Evolutionary conservation across 1,140 invertebrate genomes (phyloP), one percentile per base, ranked within the genome.

Genomic region (Octopus bimaculoides): DNA sequence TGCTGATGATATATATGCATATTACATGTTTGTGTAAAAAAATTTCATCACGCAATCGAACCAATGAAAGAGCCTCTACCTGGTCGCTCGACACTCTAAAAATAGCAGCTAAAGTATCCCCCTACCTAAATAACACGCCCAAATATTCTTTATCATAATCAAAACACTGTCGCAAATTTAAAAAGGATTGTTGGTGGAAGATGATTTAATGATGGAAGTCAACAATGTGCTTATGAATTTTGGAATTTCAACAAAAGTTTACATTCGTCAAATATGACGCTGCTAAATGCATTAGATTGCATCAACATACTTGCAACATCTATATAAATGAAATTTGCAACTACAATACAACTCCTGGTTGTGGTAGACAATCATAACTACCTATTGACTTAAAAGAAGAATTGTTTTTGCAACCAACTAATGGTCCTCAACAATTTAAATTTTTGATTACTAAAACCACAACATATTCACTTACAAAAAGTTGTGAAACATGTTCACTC

Each of bases 171-270:
- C 17, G 56, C 17, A 9, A 61, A 61, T 61, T 61, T 61, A 10
- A 61, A 61, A 61, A 61, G 56, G 56, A 61, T 61, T 1, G 3
- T 17, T 61, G 56, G 56, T 61, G 56, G 56, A 17, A 61, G 56
- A 61, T 61, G n/a, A 41, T 41, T 61, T 61, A 61, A 61, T 61
- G 56, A 61, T 61, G 56, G 56, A 9, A 61, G 1, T 61, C 56
- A 61, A 61, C 56, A 3, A 10, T 61, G 17, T 61, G 56, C 17
- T 17, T 3, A 61, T 2, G 56, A 61, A 61, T 9, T 61, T 61
- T 61, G 56, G 56, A 61, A 61, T 61, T 61, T 61, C 56, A 61
- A 61, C 56, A 61, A 61, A 61, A 61, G 56, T 61, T 61, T 61
- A 61, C 9, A 61, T 61, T 61, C 17, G 3, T 17, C 17, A 61